These are phyloP conservation scores for Synergus laeviventris DNA, from an alignment of 2,888 invertebrate species.

Conservation along the genomic window DNA sequence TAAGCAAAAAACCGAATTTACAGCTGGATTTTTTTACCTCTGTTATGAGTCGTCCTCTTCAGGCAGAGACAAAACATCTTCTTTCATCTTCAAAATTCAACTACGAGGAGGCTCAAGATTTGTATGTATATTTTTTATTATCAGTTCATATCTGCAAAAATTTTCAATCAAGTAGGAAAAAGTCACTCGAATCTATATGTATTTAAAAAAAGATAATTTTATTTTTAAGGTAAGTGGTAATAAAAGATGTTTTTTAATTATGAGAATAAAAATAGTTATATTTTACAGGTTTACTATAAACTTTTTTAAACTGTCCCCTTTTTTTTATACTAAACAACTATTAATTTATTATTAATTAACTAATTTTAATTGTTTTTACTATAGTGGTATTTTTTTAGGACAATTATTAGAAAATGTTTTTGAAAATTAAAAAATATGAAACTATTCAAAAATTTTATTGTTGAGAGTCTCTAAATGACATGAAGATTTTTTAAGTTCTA, in stretches of 20 bases:
- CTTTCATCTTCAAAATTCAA: slow-evolving; percentile 82
- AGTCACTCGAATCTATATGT: neutral
- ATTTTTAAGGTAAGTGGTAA: neutral
- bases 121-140: slow-evolving; percentile 73
- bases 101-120: slow-evolving; percentile 79
- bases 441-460: no score
- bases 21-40: slow-evolving; percentile 85
- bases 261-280: no score
- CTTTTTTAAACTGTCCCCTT: no score
- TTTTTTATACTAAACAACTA: no score
- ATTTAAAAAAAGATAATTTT: neutral
- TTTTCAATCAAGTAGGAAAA: slow-evolving; percentile 53
- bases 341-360: no score
- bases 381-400: neutral
- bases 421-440: neutral
- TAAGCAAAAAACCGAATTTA: slow-evolving; percentile 82
- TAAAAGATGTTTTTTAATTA: no score
- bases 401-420: neutral
- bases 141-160: slow-evolving; percentile 38
- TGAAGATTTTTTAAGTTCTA: no score
- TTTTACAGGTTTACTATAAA: no score
- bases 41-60: slow-evolving; percentile 79
- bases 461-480: no score
- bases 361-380: neutral
- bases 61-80: slow-evolving; percentile 80